Evolutionary conservation across 2,888 invertebrate species (phyloP).

Genomic region (Copidosoma aretas): DNA sequence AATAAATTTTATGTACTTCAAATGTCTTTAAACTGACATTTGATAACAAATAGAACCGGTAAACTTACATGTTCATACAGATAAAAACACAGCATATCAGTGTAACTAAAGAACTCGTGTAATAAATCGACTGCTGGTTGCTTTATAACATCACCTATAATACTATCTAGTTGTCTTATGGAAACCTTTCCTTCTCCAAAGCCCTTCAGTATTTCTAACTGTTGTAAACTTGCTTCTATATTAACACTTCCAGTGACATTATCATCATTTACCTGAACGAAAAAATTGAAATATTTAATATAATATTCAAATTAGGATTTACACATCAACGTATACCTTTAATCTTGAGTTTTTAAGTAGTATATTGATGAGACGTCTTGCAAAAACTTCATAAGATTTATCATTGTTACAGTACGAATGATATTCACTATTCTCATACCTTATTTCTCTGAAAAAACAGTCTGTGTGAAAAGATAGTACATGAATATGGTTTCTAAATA

Average conservation of each 20-base stretch:
- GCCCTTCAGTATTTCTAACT: slow-evolving; percentile 48
- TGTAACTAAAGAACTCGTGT: slow-evolving; percentile 31
- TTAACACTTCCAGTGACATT: slow-evolving; percentile 44
- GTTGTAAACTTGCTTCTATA: slow-evolving; percentile 45
- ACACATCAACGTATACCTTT: slow-evolving; percentile 41
- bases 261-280: slow-evolving; percentile 41
- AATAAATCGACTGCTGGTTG: slow-evolving; percentile 31
- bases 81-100: slow-evolving; percentile 29
- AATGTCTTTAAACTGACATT: neutral
- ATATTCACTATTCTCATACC: neutral
- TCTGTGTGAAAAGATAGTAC: neutral
- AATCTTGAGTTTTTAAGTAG: slow-evolving; percentile 47
- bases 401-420: slow-evolving; percentile 23
- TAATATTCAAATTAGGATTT: neutral
- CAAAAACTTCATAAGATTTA: slow-evolving; percentile 45
- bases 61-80: slow-evolving; percentile 39
- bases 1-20: slow-evolving; percentile 12
- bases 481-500: neutral
- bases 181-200: slow-evolving; percentile 47
- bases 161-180: slow-evolving; percentile 50
- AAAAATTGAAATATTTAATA: slow-evolving; percentile 17
- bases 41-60: neutral
- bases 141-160: slow-evolving; percentile 48
- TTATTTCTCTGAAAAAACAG: slow-evolving; percentile 4
- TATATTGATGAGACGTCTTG: slow-evolving; percentile 50